Conservation (phyloP, 37 sponge, comb jelly and placozoan genomes). For the Cliona cf. orientalis region DNA sequence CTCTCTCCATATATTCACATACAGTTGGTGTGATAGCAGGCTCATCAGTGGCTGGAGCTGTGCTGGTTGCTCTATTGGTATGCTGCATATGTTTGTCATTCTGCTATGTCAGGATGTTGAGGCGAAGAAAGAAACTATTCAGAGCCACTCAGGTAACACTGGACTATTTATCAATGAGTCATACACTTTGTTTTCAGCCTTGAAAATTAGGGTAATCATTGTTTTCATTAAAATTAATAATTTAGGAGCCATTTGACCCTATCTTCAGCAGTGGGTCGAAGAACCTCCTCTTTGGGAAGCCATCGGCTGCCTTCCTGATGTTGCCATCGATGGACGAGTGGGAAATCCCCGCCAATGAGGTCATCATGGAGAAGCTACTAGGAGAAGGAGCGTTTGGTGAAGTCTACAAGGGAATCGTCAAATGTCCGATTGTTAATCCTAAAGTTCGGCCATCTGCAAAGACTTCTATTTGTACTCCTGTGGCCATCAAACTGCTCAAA, state of each 20-base stretch:
- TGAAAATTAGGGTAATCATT: too few species aligned
- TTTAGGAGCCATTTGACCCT: not conserved
- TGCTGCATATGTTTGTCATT: not conserved
- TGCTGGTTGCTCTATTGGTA: not conserved
- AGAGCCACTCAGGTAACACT: too few species aligned
- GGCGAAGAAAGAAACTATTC: not conserved
- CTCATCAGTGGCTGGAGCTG: not conserved
- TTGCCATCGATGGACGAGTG: constrained; percentile 59
- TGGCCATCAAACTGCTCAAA: constrained; percentile 81
- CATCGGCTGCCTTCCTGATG: not conserved
- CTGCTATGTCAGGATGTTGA: not conserved
- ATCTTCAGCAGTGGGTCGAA: constrained; percentile 17
- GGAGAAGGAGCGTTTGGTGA: constrained; percentile 88
- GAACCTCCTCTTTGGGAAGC: not conserved
- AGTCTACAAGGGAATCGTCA: constrained; percentile 72
- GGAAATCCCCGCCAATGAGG: constrained; percentile 61
- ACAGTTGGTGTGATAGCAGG: not conserved
- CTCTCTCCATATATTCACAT: too few species aligned
- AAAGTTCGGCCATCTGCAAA: constrained; percentile 14
- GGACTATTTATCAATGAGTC: too few species aligned
- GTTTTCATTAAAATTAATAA: too few species aligned
- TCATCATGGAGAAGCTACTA: constrained; percentile 53
- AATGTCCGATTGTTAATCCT: constrained; percentile 24
- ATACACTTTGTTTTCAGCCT: too few species aligned
- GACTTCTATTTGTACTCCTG: constrained; percentile 24